Evolutionary conservation across 2,113 vertebrate genomes (phyloP).

Genomic region (Nothocercus julius): DNA sequence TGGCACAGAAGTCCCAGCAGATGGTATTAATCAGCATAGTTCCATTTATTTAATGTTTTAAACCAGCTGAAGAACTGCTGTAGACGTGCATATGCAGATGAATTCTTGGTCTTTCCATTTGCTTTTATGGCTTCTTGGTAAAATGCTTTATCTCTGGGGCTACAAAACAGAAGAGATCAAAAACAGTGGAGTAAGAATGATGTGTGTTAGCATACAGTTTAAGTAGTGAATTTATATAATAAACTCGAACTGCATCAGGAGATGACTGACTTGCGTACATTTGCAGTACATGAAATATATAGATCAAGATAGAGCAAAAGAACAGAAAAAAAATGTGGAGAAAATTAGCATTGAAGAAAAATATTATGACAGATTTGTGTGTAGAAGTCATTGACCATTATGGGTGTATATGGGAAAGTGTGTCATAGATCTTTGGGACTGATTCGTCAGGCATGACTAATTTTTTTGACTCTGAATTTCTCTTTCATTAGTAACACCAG

Average conservation of each 20-base stretch:
- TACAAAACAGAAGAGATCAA: neutral
- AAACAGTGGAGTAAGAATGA: neutral
- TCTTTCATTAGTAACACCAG: neutral
- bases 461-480: neutral
- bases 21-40: neutral
- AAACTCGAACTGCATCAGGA: neutral
- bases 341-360: neutral
- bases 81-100: neutral
- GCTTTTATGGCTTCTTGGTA: neutral
- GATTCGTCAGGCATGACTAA: neutral
- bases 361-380: neutral
- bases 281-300: neutral
- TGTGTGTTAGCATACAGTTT: neutral
- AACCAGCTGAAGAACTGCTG: neutral
- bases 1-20: neutral
- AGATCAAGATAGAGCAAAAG: neutral
- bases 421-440: neutral
- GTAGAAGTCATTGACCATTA: neutral
- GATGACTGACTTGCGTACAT: neutral
- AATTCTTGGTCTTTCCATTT: neutral
- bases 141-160: neutral
- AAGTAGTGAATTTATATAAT: neutral
- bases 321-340: neutral
- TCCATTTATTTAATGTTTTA: neutral
- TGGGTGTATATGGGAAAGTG: neutral